These are phyloP conservation scores for Allolobophora icterica DNA, from an alignment of 2,888 invertebrate genomes.

Conservation along the genomic window DNA sequence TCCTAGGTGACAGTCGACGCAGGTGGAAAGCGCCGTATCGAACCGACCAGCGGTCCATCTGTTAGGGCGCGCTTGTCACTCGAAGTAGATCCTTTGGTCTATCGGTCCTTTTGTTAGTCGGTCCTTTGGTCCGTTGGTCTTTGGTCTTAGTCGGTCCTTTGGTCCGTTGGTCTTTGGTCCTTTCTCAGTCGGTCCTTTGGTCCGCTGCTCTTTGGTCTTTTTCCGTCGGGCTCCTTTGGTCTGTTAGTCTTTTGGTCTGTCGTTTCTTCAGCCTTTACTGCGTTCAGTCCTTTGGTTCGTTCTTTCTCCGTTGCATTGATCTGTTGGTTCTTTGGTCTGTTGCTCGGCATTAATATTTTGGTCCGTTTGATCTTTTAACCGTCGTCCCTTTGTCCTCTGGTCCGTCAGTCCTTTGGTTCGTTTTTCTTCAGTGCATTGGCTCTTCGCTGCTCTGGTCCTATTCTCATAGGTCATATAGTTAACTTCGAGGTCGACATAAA, in stretches of 20 bases:
- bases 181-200: background rate
- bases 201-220: background rate
- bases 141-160: background rate
- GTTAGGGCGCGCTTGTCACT: background rate
- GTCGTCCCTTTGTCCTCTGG: background rate
- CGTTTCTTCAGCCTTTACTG: background rate
- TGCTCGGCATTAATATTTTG: background rate
- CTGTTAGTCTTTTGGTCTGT: background rate
- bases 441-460: background rate
- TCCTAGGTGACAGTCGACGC: background rate
- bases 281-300: background rate
- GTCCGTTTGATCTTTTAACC: background rate
- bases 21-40: background rate
- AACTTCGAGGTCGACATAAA: background rate
- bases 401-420: background rate
- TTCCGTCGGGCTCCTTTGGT: background rate
- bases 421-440: background rate
- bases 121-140: background rate
- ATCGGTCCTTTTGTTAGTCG: no score
- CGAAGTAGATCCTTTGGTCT: background rate
- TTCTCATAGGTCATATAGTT: background rate
- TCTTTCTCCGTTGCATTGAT: background rate
- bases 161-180: background rate
- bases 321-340: background rate
- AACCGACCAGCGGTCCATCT: background rate